These are phyloP conservation scores for Crotalus viridis DNA, from an alignment of 2,113 vertebrate genomes.

Conservation along the genomic window DNA sequence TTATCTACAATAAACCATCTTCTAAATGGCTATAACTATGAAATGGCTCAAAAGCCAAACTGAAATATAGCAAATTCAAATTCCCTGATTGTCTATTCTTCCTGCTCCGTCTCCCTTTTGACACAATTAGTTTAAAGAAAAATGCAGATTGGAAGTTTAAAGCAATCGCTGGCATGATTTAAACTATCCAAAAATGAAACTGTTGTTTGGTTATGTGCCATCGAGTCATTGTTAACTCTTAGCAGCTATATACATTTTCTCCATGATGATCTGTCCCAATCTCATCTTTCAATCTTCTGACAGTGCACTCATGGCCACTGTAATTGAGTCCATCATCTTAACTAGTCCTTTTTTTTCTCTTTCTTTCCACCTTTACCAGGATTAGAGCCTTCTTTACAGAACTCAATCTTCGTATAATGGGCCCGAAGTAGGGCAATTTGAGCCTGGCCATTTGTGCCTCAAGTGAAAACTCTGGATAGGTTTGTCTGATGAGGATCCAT, in stretches of 20 bases:
- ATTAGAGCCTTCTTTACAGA: background rate
- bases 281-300: background rate
- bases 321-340: background rate
- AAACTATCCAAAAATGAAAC: constrained; percentile 20
- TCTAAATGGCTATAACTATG: background rate
- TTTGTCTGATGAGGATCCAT: background rate
- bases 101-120: background rate
- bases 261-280: background rate
- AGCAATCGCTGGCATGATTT: constrained; percentile 37
- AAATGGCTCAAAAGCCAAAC: background rate
- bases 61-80: background rate
- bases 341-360: background rate
- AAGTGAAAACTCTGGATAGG: background rate
- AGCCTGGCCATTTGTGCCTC: background rate
- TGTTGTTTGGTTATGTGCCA: background rate
- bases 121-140: background rate
- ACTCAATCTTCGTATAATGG: background rate
- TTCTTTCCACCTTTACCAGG: background rate
- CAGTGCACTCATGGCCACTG: background rate
- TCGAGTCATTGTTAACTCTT: background rate
- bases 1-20: background rate
- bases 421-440: background rate
- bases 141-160: background rate
- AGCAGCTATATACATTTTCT: background rate
- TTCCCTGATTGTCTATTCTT: background rate